Base-by-base conservation (phyloP, 2,113 vertebrate genomes). In the Takifugu bimaculatus region DNA sequence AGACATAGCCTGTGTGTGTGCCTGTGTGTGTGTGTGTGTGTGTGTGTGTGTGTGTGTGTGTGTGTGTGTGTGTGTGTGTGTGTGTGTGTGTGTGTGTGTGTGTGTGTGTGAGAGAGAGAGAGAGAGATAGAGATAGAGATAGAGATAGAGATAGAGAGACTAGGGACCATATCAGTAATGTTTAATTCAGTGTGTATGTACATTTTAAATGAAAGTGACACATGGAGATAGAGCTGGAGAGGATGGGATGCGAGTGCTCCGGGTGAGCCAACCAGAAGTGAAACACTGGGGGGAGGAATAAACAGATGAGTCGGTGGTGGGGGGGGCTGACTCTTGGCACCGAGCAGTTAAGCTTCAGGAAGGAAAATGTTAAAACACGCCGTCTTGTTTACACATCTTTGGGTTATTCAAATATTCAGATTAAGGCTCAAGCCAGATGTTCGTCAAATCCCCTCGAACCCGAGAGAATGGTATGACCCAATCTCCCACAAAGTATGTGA, bases 401-500 rank as follows among this genome's bases (percentile, higher is more conserved):
- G 73, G 49, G 60, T 78, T 77, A 86, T 84, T 90, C 74, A 90
- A 70, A 90, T 81, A 89, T 88, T 85, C 71, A 87, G 78, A 88
- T 88, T 84, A 89, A 75, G 75, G 72, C 80, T 32, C 14, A 7
- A 65, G 81, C 83, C 88, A 90, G 84, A 87, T 90, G 84, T 89
- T 87, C 70, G 13, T 66, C 81, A 84, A 86, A 88, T 87, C 85
- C 85, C 84, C 80, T 67, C 65, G 26, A 71, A 81, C 72, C 77
- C 43, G 58, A 65, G 75, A 82, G 77, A 89, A 88, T 90, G 86
- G 87, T 90, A 88, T 51, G 73, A 84, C 82, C 87, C 90, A 89
- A 88, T 87, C 88, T 88, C 81, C 80, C 75, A 75, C 81, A 84
- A 87, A 90, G 85, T 87, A 81, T 90, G 82, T 90, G 89, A 90